Conservation (phyloP, 1,140 invertebrate genomes). For the Brachionus angularis region DNA sequence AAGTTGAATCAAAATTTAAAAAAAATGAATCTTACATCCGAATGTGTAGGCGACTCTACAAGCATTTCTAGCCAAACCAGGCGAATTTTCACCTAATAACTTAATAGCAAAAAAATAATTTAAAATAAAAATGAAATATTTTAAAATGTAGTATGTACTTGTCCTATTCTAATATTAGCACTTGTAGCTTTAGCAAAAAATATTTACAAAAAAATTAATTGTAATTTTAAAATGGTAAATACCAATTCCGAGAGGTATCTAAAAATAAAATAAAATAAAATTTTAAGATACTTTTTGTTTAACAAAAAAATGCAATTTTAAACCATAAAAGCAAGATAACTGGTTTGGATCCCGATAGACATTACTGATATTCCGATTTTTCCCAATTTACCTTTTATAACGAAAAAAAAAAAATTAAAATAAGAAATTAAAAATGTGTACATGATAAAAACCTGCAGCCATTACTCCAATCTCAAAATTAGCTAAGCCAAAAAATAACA, state of each 20-base stretch:
- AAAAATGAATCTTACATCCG: not conserved
- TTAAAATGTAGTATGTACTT: conserved; percentile 18
- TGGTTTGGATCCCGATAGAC: conserved; percentile 34
- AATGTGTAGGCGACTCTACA: conserved; percentile 6
- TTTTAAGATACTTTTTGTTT: not conserved
- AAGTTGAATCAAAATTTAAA: not conserved
- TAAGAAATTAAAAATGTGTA: not conserved
- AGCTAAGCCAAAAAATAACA: conserved; percentile 5
- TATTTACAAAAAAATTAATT: not conserved
- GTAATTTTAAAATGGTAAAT: not conserved
- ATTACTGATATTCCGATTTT: conserved; percentile 27
- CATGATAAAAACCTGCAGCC: not conserved
- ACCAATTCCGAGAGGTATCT: conserved; percentile 33
- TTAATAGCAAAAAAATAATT: not conserved
- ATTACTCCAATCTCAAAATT: conserved; percentile 40
- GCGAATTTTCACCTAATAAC: conserved; percentile 14
- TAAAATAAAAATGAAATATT: not conserved
- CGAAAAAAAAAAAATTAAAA: not conserved
- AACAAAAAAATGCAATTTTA: not conserved
- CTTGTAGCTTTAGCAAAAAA: conserved; percentile 9
- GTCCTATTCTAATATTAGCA: conserved; percentile 25
- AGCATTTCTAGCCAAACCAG: not conserved
- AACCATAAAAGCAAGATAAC: conserved; percentile 37
- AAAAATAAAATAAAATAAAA: not conserved
- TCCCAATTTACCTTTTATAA: conserved; percentile 9